These are phyloP conservation scores for Macropus fuliginosus DNA, from an alignment of 2,797 vertebrate genomes.

Conservation along the genomic window DNA sequence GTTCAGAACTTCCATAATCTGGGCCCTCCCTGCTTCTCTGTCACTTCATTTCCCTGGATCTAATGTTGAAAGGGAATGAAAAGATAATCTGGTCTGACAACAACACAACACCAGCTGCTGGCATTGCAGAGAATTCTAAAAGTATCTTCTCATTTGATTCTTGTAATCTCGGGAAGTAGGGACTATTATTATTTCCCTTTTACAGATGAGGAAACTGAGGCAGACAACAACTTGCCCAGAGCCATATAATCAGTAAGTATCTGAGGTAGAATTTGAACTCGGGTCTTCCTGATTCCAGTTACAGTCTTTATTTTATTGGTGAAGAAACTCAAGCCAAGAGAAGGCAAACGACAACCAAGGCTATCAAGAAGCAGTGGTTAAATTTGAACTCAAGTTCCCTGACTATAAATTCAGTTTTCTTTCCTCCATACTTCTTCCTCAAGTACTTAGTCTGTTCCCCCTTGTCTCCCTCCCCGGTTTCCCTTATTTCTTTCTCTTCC, in stretches of 20 bases:
- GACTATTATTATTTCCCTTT: neutral
- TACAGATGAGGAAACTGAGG: neutral
- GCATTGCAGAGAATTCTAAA: neutral
- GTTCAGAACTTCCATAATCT: neutral
- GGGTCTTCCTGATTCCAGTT: neutral
- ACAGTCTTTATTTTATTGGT: fast-evolving
- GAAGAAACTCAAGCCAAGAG: neutral
- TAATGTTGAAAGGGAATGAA: neutral
- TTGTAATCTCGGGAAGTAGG: neutral
- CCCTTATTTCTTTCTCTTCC: neutral
- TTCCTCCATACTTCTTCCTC: neutral
- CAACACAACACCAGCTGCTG: neutral
- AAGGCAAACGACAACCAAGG: neutral
- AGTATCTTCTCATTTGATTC: neutral
- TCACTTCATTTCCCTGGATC: neutral
- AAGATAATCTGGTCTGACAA: neutral
- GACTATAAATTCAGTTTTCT: neutral
- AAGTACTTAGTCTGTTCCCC: neutral
- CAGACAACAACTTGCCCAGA: neutral
- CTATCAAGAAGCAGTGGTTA: neutral
- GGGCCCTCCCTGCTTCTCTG: neutral
- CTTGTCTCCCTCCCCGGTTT: neutral
- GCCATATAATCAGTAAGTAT: neutral
- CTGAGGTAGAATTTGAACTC: neutral
- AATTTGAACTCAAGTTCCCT: neutral